Evolutionary conservation across 2,888 invertebrate species (phyloP).

Genomic region (Mongoloraphidia duomilia): DNA sequence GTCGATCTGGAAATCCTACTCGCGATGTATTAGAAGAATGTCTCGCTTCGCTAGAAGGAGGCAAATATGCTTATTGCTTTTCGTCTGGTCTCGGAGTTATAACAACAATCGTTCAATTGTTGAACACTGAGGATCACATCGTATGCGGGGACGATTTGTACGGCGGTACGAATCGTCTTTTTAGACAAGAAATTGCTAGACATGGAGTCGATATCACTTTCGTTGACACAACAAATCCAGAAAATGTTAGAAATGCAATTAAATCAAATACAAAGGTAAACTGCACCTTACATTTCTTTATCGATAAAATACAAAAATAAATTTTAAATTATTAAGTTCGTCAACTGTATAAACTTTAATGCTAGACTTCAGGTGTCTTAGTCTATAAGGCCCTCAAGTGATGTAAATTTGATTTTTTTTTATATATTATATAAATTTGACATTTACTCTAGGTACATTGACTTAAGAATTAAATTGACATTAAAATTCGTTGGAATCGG

Average conservation of each 20-base stretch:
- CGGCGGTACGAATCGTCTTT: constrained; percentile 76
- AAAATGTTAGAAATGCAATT: constrained; percentile 51
- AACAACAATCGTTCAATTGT: constrained; percentile 56
- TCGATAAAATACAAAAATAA: too few relatives aligned
- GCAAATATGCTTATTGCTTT: constrained; percentile 68
- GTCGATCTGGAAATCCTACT: constrained; percentile 89
- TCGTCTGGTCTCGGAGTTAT: constrained; percentile 85
- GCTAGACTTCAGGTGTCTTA: too few relatives aligned
- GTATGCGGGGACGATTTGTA: constrained; percentile 87
- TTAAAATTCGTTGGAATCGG: too few relatives aligned
- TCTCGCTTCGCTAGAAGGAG: constrained; percentile 80
- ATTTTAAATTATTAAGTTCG: too few relatives aligned
- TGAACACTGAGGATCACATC: constrained; percentile 79
- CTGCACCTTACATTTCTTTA: neutral
- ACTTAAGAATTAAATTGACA: too few relatives aligned
- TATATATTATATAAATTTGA: too few relatives aligned
- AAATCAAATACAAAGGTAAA: constrained; percentile 73
- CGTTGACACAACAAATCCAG: constrained; percentile 57
- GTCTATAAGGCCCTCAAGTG: too few relatives aligned
- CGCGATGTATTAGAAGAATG: constrained; percentile 77
- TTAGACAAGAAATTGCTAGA: constrained; percentile 36
- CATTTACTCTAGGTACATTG: too few relatives aligned
- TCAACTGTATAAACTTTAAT: too few relatives aligned
- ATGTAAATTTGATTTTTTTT: too few relatives aligned
- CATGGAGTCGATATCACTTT: constrained; percentile 64